These are phyloP conservation scores for Anableps anableps DNA, from an alignment of 2,797 vertebrate genomes.

Conservation along the genomic window DNA sequence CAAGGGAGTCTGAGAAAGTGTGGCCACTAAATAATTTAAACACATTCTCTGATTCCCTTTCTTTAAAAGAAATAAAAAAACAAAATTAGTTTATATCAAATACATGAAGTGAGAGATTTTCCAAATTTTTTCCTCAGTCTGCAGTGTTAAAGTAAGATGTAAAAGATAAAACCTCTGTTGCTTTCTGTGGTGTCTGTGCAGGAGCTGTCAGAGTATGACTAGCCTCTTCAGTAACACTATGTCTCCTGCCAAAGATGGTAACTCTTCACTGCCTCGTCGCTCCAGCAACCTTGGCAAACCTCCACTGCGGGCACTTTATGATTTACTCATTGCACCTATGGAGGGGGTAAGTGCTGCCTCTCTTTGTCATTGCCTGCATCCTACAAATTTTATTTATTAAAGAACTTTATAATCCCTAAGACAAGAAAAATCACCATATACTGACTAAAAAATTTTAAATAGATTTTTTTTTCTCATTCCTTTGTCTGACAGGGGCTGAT, in stretches of 20 bases:
- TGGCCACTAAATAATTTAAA: not conserved
- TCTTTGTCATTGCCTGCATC: conserved; percentile 16
- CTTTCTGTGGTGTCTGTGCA: conserved; percentile 69
- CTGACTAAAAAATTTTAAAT: conserved; percentile 5
- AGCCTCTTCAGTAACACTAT: conserved; percentile 90
- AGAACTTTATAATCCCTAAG: not conserved
- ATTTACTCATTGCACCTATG: conserved; percentile 96
- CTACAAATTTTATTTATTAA: conserved; percentile 14
- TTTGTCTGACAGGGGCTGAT: conserved; percentile 89
- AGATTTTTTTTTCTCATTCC: conserved; percentile 30
- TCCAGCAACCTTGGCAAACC: conserved; percentile 86
- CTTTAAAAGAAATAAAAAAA: not conserved
- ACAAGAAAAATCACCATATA: not conserved
- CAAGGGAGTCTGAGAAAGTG: not conserved
- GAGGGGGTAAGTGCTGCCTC: conserved; percentile 89
- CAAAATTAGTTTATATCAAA: not conserved
- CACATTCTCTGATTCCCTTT: not conserved
- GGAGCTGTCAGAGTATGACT: conserved; percentile 98
- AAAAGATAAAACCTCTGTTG: conserved; percentile 4
- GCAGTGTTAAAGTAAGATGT: not conserved
- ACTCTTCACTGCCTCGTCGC: conserved; percentile 88
- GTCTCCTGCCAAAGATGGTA: conserved; percentile 90
- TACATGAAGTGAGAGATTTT: not conserved
- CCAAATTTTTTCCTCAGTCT: not conserved
- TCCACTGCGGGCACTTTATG: conserved; percentile 93